Percentiles rank a stretch among this genome's conserved stretches.
These are phyloP conservation scores for Chymomyza fuscimana DNA, from an alignment of 2,888 invertebrate genomes.

Conservation along the genomic window DNA sequence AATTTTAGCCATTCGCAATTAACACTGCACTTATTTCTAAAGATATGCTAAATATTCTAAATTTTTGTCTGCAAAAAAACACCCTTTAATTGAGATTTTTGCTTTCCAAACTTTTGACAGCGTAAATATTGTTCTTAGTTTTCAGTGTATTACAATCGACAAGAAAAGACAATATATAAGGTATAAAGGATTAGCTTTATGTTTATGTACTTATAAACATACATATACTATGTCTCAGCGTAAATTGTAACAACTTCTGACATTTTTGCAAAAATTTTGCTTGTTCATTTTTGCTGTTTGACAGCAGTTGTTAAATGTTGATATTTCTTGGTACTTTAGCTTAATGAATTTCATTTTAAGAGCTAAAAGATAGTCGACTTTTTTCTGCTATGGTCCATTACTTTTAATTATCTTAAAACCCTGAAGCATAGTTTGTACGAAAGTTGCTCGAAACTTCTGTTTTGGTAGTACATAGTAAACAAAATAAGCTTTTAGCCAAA, in stretches of 20 bases:
- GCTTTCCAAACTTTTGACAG: too few species aligned
- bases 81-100: too few species aligned
- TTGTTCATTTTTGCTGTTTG: neutral
- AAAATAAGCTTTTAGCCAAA: too few species aligned
- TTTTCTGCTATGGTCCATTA: neutral
- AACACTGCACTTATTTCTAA: too few species aligned
- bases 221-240: neutral
- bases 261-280: constrained; percentile 20
- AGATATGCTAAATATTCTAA: too few species aligned
- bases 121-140: too few species aligned
- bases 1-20: too few species aligned
- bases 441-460: neutral
- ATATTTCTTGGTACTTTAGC: neutral
- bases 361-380: neutral
- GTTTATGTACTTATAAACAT: neutral
- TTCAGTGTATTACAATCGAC: neutral
- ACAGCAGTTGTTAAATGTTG: neutral
- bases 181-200: neutral
- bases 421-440: neutral
- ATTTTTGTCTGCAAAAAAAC: too few species aligned
- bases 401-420: neutral
- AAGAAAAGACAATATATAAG: neutral
- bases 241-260: constrained; percentile 28
- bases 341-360: neutral
- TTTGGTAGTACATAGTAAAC: neutral